These are phyloP conservation scores for Dendrolimus pini DNA, from an alignment of 2,888 invertebrate species.

Conservation along the genomic window DNA sequence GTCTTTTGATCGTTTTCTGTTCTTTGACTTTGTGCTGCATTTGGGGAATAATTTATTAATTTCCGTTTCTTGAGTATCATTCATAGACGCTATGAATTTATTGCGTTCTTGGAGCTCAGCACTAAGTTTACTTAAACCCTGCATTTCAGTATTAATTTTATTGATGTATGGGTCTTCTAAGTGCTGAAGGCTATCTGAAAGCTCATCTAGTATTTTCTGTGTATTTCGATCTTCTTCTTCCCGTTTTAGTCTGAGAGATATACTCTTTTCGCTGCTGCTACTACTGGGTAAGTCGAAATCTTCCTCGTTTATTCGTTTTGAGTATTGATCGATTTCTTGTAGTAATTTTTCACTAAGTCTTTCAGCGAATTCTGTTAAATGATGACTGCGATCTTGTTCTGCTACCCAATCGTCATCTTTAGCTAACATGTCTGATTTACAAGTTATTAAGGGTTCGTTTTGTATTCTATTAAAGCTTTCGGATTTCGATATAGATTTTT, in stretches of 20 bases:
- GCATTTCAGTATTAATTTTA: conserved; percentile 76
- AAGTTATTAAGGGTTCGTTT: conserved; percentile 70
- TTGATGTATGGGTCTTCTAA: conserved; percentile 79
- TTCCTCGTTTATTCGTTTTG: conserved; percentile 70
- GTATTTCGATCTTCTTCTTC: conserved; percentile 69
- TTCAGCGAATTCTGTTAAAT: conserved; percentile 87
- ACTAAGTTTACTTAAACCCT: conserved; percentile 75
- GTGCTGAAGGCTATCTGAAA: conserved; percentile 70
- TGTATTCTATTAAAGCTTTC: conserved; percentile 70
- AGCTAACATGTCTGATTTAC: conserved; percentile 66
- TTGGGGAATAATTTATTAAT: conserved; percentile 66
- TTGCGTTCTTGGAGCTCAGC: conserved; percentile 77
- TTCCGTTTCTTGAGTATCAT: conserved; percentile 66
- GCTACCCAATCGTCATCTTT: conserved; percentile 76
- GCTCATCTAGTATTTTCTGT: conserved; percentile 64
- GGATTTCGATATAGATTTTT: conserved; percentile 70
- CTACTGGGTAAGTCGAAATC: conserved; percentile 71
- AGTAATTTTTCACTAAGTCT: conserved; percentile 88
- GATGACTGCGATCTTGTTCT: conserved; percentile 79
- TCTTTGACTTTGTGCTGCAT: conserved; percentile 69
- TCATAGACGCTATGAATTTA: conserved; percentile 74
- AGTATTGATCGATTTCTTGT: conserved; percentile 83
- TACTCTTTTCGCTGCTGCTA: conserved; percentile 70
- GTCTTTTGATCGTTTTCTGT: conserved; percentile 66
- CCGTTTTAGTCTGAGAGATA: conserved; percentile 65